These are phyloP conservation scores for Urosaurus nigricauda DNA, from an alignment of 2,797 vertebrate species.

Conservation along the genomic window DNA sequence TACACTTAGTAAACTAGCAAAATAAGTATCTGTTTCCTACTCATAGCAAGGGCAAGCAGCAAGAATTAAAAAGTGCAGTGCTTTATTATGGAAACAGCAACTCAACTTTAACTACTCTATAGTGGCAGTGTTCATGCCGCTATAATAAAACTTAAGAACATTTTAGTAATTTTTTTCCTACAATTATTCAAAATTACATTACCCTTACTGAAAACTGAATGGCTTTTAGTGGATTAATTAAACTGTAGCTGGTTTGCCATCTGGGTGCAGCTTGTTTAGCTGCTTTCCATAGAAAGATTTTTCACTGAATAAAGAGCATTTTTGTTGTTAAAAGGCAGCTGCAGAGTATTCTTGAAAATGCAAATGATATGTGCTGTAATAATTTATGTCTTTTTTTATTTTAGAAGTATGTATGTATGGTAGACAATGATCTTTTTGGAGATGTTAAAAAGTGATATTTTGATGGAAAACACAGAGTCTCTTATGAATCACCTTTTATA, in stretches of 20 bases:
- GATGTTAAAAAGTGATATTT: background rate
- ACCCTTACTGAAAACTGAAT: constrained; percentile 85
- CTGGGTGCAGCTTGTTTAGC: constrained; percentile 84
- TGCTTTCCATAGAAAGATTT: constrained; percentile 79
- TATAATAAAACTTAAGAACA: constrained; percentile 84
- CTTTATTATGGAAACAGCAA: constrained; percentile 77
- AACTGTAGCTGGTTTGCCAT: constrained; percentile 88
- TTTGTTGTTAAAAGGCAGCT: constrained; percentile 76
- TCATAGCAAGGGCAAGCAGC: constrained; percentile 61
- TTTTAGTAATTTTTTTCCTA: constrained; percentile 80
- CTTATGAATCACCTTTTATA: constrained; percentile 67
- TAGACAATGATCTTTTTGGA: constrained; percentile 40
- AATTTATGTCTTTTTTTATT: constrained; percentile 60
- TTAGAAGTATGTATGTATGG: constrained; percentile 34
- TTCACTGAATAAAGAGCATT: constrained; percentile 79
- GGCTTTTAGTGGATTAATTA: constrained; percentile 89
- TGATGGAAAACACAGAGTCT: constrained; percentile 47
- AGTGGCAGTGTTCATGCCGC: constrained; percentile 77
- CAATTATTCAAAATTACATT: constrained; percentile 88
- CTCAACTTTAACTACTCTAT: constrained; percentile 80
- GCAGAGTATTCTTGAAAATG: constrained; percentile 76
- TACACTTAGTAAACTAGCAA: constrained; percentile 47
- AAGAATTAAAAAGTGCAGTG: constrained; percentile 66
- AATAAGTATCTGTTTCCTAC: constrained; percentile 57
- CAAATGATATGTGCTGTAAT: constrained; percentile 68